Conservation (phyloP, 2,797 vertebrate genomes). For the Enteromius afrohamiltoni region DNA sequence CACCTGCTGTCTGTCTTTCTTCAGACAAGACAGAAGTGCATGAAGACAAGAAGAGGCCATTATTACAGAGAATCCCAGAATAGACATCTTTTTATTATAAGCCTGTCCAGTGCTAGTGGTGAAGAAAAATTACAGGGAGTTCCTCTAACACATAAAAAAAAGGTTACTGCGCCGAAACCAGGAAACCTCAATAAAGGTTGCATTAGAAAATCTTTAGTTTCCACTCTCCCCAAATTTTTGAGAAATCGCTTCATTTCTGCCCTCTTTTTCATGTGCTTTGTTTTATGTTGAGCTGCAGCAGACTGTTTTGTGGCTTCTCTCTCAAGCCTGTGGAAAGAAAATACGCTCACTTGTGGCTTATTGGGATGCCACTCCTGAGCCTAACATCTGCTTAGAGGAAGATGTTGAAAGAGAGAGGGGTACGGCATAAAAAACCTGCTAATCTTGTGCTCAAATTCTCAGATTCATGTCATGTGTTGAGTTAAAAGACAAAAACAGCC, state of each 20-base stretch:
- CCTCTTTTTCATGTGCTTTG: constrained; percentile 77
- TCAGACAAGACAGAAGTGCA: constrained; percentile 65
- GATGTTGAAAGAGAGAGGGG: constrained; percentile 68
- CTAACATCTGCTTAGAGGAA: constrained; percentile 84
- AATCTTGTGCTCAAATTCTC: constrained; percentile 75
- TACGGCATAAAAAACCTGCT: constrained; percentile 68
- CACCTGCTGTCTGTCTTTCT: constrained; percentile 60
- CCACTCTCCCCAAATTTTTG: constrained; percentile 75
- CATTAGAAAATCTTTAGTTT: constrained; percentile 86
- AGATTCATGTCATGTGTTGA: constrained; percentile 81
- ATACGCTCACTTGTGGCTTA: constrained; percentile 85
- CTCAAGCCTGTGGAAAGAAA: constrained; percentile 82
- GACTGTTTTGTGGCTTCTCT: constrained; percentile 83
- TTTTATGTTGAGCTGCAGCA: constrained; percentile 84
- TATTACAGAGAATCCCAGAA: constrained; percentile 89
- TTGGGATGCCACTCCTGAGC: constrained; percentile 82
- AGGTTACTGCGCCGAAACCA: constrained; percentile 82
- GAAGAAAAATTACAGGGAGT: constrained; percentile 84
- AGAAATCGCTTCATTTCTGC: constrained; percentile 76
- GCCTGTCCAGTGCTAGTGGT: constrained; percentile 82
- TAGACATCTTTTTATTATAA: constrained; percentile 86
- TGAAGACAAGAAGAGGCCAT: constrained; percentile 83
- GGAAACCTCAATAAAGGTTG: constrained; percentile 88
- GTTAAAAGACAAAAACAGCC: constrained; percentile 59
- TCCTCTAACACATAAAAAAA: constrained; percentile 85